These are phyloP conservation scores for Datnioides undecimradiatus DNA, from an alignment of 2,113 vertebrate genomes.

Conservation along the genomic window DNA sequence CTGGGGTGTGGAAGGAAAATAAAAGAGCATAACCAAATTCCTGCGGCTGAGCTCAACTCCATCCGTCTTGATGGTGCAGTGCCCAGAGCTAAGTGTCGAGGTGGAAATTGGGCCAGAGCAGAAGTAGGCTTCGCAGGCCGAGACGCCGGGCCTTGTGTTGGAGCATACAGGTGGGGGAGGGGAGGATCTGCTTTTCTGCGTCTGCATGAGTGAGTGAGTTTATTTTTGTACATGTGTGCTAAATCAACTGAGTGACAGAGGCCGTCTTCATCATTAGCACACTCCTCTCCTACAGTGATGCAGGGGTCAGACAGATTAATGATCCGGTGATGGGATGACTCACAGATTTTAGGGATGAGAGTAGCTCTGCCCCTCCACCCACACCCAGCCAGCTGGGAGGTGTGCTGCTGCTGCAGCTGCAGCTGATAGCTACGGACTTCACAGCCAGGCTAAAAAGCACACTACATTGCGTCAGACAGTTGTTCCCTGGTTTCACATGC, in stretches of 20 bases:
- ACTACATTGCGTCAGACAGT: constrained; percentile 49
- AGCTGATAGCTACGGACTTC: constrained; percentile 40
- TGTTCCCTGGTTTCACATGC: constrained; percentile 59
- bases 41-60: constrained; percentile 52
- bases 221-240: constrained; percentile 34
- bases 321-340: constrained; percentile 71
- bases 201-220: constrained; percentile 8
- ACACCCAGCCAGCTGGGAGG: constrained; percentile 49
- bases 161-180: constrained; percentile 66
- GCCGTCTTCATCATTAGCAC: constrained; percentile 64
- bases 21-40: constrained; percentile 52
- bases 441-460: constrained; percentile 34
- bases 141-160: constrained; percentile 43
- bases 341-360: constrained; percentile 69
- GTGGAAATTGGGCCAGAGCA: constrained; percentile 67
- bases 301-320: constrained; percentile 76
- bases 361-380: constrained; percentile 53
- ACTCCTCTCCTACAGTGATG: constrained; percentile 57
- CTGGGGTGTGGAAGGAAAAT: constrained; percentile 21
- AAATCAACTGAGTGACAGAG: constrained; percentile 51
- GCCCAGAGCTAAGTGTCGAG: constrained; percentile 57
- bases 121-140: constrained; percentile 43
- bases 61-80: constrained; percentile 47
- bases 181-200: constrained; percentile 30
- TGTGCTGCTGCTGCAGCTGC: constrained; percentile 24